Base-by-base conservation (phyloP, 1,140 invertebrate species). In the Pseudomyrmex cubaensis region DNA sequence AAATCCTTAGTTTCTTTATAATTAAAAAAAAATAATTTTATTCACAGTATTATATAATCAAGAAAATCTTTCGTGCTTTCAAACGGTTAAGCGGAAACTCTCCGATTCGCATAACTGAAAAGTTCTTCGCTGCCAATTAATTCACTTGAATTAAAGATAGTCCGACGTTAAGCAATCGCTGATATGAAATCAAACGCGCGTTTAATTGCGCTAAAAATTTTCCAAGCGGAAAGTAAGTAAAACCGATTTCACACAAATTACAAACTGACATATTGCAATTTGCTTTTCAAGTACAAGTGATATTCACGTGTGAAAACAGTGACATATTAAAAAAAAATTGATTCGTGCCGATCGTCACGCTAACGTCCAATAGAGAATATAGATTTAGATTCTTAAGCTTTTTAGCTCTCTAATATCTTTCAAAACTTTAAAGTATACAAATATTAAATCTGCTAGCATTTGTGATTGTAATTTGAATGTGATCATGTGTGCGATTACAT, bases 61-160 rank as follows among this genome's bases (percentile, higher is more conserved):
- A 10, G 57, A 69, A 78, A 10, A 70, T 70, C 22, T 78, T 64
- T 78, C 15, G 76, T 64, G 64, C 64, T 78, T 35, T 35, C 64
- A 78, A 78, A 78, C 64, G 52, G 76, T 78, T 78, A 78, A 78
- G 69, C 66, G 64, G 35, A 78, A 69, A 78, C 63, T 78, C 75
- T 78, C 76, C 64, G 64, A 78, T 78, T 78, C 44, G 64, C 64
- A 78, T 78, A 78, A 78, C 64, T 80, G 8, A 80, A 70, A 44
- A 57, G 54, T 80, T 80, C 66, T 80, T 80, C 54, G 76, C 76
- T 80, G 76, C 76, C 76, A 80, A 80, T 80, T 80, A 80, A 70
- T 80, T 80, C 48, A 59, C 56, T 56, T 22, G 70, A 70, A 80
- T 70, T 80, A 80, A 66, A 59, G 54, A 80, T 80, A 80, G 76